Percentiles rank a stretch among this genome's conserved stretches.
phyloP scores from a whole-genome alignment of 2,797 vertebrate species.

The Pipistrellus nathusii region DNA sequence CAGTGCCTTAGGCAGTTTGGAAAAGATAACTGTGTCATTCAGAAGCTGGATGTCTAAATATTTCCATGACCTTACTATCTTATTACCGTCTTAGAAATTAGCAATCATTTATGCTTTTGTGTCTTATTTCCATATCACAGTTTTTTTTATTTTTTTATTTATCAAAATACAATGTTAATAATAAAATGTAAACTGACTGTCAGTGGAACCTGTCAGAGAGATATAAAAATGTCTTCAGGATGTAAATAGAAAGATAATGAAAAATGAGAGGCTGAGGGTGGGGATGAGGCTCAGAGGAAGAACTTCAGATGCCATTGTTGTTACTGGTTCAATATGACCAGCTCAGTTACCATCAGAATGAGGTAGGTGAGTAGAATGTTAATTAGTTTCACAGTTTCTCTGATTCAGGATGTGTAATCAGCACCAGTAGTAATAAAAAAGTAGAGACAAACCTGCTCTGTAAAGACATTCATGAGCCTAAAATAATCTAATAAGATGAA shows the following conservation, averaged over 20 bases:
- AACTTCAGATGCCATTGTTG: not conserved
- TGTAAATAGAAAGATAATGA: constrained; percentile 34
- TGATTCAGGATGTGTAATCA: constrained; percentile 46
- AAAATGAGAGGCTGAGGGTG: not conserved
- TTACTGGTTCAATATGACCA: not conserved
- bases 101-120: not conserved
- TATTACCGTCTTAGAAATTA: constrained; percentile 39
- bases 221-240: not conserved
- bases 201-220: constrained; percentile 4
- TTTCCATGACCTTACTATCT: constrained; percentile 60
- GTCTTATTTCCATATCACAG: not conserved
- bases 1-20: not conserved
- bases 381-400: constrained; percentile 53
- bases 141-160: not conserved
- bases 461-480: constrained; percentile 53
- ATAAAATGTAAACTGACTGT: constrained; percentile 23
- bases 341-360: constrained; percentile 41
- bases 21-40: constrained; percentile 54
- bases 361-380: constrained; percentile 50
- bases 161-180: constrained; percentile 22
- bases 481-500: constrained; percentile 60
- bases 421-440: constrained; percentile 29
- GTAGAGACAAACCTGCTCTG: not conserved
- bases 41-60: constrained; percentile 50
- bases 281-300: not conserved